Percentiles rank a stretch among this genome's conserved stretches.
phyloP scores from a whole-genome alignment of 2,113 vertebrate species.

The Xenopus tropicalis region UCB_Xtro_10.0 CM004449.2:129092501-129093000 shows the following conservation, averaged over 20 bases:
- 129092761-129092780: no score
- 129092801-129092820: conserved; percentile 68
- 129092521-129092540: conserved; percentile 29
- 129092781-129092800: conserved; percentile 67
- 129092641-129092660: no score
- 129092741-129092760: background rate
- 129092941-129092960: background rate
- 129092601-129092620: conserved; percentile 44
- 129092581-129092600: conserved; percentile 51
- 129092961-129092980: background rate
- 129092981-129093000: background rate
- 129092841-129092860: conserved; percentile 64
- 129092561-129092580: conserved; percentile 43
- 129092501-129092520: conserved; percentile 28
- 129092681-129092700: no score
- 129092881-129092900: conserved; percentile 59
- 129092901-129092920: conserved; percentile 53
- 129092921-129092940: conserved; percentile 42
- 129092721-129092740: background rate
- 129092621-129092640: conserved; percentile 42
- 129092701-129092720: no score
- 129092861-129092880: conserved; percentile 65
- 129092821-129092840: conserved; percentile 71
- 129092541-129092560: conserved; percentile 48
- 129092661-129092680: background rate